These are phyloP conservation scores for Coptotermes formosanus DNA, from an alignment of 1,140 invertebrate species.

Conservation along the genomic window DNA sequence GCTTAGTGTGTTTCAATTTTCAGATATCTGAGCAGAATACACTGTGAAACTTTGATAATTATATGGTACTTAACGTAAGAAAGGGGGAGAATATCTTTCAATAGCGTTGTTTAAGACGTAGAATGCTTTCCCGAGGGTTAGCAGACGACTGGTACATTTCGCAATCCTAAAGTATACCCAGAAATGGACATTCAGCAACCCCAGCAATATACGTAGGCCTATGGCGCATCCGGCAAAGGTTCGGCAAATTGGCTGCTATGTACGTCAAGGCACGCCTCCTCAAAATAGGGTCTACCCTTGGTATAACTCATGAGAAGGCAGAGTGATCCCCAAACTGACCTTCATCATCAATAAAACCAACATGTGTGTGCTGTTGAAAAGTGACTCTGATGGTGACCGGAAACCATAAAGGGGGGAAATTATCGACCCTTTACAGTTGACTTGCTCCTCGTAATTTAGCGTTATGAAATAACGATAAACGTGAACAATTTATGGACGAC, in stretches of 20 bases:
- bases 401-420: neutral
- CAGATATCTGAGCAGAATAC: too few relatives aligned
- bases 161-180: neutral
- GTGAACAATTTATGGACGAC: neutral
- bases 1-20: too few relatives aligned
- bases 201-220: neutral
- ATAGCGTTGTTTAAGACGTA: too few relatives aligned
- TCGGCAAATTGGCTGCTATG: neutral
- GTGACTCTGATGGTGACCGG: neutral
- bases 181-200: neutral
- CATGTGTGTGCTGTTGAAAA: neutral
- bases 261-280: neutral
- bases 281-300: neutral
- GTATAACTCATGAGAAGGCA: neutral
- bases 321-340: neutral
- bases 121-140: too few relatives aligned
- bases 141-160: too few relatives aligned
- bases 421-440: neutral
- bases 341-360: neutral
- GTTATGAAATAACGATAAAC: constrained; percentile 2
- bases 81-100: too few relatives aligned
- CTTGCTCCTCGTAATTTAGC: neutral
- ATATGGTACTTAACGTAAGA: too few relatives aligned
- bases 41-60: too few relatives aligned
- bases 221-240: neutral